Evolutionary conservation across 1,140 invertebrate species (phyloP), one percentile per base, ranked within the genome.

Genomic region (Hycleus cichorii): DNA sequence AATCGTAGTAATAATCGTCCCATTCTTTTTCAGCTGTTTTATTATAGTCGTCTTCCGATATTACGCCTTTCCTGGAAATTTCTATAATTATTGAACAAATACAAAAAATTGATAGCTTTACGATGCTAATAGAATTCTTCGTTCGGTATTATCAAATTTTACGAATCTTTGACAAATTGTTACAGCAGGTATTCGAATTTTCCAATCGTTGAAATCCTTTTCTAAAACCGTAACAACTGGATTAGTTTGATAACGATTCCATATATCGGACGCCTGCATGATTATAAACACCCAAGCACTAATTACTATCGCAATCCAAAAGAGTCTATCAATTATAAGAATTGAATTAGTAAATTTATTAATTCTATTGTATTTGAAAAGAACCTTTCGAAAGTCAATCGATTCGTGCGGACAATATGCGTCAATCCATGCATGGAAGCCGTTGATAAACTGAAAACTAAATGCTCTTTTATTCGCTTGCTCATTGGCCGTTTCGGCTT

Each of bases 151-250:
- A 7, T 39, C 10, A 6, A 10, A 39, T 39, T 7, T 39, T 7
- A 39, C 6, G 39, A 59, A 45, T 26, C 49, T 38, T 11, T 53
- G 57, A 54, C 64, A 66, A 10, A 66, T n/a, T n/a, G 58, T 59
- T 11, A 48, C 42, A 8, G 59, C 10, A 8, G 64, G 64, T 52
- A 60, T 62, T 26, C 11, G 11, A 8, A 57, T 27, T 27, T 62
- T 45, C 65, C 65, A 66, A 32, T 58, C 47, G 10, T 49, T 58
- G 43, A 55, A 59, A 26, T 58, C 50, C 26, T 58, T 59, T 42
- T 64, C 63, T 3, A 66, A 7, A 38, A 53, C 60, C 4, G 64
- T 57, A 27, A 66, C 60, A 18, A 57, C 53, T 7, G 65, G 62
- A 27, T 59, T 49, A 27, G 48, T 58, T 26, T 58, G 40, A 39